Percentiles rank a stretch among this genome's conserved stretches.
Evolutionary conservation across 2,888 invertebrate species (phyloP).

Genomic region (Scrobipalpa atriplicella): DNA sequence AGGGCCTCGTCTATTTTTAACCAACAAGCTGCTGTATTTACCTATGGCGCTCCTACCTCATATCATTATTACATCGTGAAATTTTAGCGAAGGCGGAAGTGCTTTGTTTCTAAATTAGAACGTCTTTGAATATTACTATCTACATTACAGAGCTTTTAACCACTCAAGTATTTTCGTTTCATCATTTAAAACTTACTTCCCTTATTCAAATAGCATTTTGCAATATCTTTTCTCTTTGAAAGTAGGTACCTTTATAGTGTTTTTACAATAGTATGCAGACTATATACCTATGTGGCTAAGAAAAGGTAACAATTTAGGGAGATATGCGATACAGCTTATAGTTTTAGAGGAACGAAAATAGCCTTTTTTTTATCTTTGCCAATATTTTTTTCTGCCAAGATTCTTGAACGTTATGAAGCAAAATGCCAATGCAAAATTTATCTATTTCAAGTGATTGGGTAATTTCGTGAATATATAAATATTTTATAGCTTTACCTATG

Average conservation of each 20-base stretch:
- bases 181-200: too few relatives aligned
- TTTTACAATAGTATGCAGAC: too few relatives aligned
- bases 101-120: neutral
- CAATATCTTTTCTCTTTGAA: too few relatives aligned
- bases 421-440: neutral
- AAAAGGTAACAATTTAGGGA: too few relatives aligned
- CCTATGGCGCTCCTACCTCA: constrained; percentile 8
- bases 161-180: neutral
- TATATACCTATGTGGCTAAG: too few relatives aligned
- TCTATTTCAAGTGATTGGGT: neutral
- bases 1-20: constrained; percentile 41
- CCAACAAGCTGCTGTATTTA: constrained; percentile 30
- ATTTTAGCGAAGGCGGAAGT: neutral
- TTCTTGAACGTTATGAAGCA: constrained; percentile 14
- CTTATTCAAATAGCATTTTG: too few relatives aligned
- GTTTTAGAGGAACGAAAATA: too few relatives aligned
- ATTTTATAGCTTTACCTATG: neutral
- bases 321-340: too few relatives aligned
- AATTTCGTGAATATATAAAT: neutral
- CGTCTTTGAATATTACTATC: neutral
- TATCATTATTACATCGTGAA: constrained; percentile 15
- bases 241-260: too few relatives aligned
- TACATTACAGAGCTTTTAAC: neutral
- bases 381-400: constrained; percentile 2
- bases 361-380: constrained; percentile 14